Conservation (phyloP, 1,140 invertebrate genomes). For the Ceratosolen solmsi region DNA sequence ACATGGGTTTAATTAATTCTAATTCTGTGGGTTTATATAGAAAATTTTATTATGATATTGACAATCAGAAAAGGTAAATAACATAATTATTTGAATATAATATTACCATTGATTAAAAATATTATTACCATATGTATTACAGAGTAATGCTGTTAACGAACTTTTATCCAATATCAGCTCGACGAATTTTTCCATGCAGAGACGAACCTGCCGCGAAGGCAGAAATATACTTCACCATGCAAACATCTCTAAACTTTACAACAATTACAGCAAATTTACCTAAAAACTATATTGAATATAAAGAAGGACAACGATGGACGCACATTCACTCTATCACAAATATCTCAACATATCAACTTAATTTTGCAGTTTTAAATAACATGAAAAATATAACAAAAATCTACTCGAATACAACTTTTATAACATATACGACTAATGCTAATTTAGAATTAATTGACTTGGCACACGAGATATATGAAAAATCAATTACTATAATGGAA, state of each 20-base stretch:
- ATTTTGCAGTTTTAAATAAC: constrained; percentile 37
- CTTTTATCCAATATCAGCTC: constrained; percentile 88
- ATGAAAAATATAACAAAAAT: constrained; percentile 28
- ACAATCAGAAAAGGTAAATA: constrained; percentile 56
- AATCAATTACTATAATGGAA: constrained; percentile 42
- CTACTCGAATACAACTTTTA: constrained; percentile 19
- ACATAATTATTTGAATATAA: background rate
- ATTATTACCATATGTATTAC: background rate
- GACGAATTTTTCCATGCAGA: constrained; percentile 92
- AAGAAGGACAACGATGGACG: constrained; percentile 80
- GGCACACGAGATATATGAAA: constrained; percentile 12
- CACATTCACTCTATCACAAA: constrained; percentile 76
- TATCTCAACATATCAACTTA: constrained; percentile 69
- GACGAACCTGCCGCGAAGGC: constrained; percentile 93
- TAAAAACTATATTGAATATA: constrained; percentile 36
- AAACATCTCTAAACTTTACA: constrained; percentile 78
- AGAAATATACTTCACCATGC: constrained; percentile 84
- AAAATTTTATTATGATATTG: constrained; percentile 52
- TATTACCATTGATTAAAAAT: background rate
- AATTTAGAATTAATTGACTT: constrained; percentile 41
- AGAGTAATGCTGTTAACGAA: constrained; percentile 75
- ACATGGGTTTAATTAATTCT: constrained; percentile 52
- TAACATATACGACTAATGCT: background rate
- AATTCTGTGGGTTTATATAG: constrained; percentile 57
- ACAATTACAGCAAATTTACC: constrained; percentile 62